Evolutionary conservation across 2,113 vertebrate genomes (phyloP).

Genomic region (Laterallus jamaicensis): DNA sequence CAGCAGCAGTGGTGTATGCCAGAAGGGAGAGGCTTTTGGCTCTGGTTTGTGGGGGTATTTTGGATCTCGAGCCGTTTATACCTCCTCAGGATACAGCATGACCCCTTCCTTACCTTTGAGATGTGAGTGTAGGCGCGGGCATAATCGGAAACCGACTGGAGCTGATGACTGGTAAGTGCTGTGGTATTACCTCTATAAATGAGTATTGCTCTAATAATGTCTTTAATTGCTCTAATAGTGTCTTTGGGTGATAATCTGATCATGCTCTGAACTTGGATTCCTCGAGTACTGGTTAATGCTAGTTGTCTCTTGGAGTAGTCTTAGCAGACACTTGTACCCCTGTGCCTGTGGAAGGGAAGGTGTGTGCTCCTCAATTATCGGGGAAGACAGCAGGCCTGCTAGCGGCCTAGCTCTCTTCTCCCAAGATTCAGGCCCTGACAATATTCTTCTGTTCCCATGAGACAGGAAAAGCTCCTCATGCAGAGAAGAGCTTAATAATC

Average conservation of each 20-base stretch:
- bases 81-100: neutral
- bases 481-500: too few relatives aligned
- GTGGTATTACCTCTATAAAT: neutral
- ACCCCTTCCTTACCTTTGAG: neutral
- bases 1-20: too few relatives aligned
- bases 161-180: neutral
- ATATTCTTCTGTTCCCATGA: too few relatives aligned
- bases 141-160: neutral
- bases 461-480: too few relatives aligned
- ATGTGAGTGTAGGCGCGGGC: neutral
- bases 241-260: neutral
- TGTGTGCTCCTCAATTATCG: neutral
- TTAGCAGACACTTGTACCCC: neutral
- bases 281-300: neutral
- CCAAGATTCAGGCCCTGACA: too few relatives aligned
- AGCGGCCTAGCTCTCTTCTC: too few relatives aligned
- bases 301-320: neutral
- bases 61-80: neutral
- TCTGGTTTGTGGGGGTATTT: neutral
- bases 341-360: neutral
- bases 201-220: neutral
- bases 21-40: neutral
- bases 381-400: too few relatives aligned
- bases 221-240: neutral
- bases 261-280: neutral